These are phyloP conservation scores for Andrena haemorrhoa DNA, from an alignment of 2,888 invertebrate genomes.

Conservation along the genomic window DNA sequence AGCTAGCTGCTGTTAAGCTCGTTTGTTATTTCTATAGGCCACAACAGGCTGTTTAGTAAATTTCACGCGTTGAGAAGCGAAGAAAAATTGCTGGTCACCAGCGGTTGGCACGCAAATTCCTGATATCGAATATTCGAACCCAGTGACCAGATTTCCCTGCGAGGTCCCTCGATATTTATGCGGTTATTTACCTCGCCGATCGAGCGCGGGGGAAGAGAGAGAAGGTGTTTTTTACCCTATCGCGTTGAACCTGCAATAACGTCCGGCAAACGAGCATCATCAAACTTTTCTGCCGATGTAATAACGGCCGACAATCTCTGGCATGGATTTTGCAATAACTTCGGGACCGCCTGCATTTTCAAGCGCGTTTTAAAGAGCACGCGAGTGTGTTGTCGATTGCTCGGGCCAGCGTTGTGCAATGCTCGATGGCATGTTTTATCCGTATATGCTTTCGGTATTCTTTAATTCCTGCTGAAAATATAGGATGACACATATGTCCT, in stretches of 20 bases:
- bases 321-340: constrained; percentile 48
- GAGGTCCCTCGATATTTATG: constrained; percentile 45
- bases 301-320: constrained; percentile 50
- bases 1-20: constrained; percentile 19
- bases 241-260: constrained; percentile 47
- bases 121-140: constrained; percentile 52
- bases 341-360: constrained; percentile 7
- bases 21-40: constrained; percentile 41
- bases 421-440: constrained; percentile 22
- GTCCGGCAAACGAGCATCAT: constrained; percentile 47
- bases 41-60: constrained; percentile 34
- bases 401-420: neutral
- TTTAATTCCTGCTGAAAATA: too few species aligned
- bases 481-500: too few species aligned
- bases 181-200: constrained; percentile 43
- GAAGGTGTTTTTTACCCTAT: constrained; percentile 1
- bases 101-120: constrained; percentile 23
- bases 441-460: too few species aligned
- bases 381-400: constrained; percentile 15
- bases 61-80: constrained; percentile 14
- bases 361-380: constrained; percentile 2
- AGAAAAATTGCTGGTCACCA: constrained; percentile 25
- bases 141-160: constrained; percentile 45
- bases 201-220: neutral
- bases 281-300: constrained; percentile 56